Percentiles rank a stretch among this genome's conserved stretches.
Conservation (phyloP, 2,113 vertebrate species). For the Bubo blakistoni region DNA sequence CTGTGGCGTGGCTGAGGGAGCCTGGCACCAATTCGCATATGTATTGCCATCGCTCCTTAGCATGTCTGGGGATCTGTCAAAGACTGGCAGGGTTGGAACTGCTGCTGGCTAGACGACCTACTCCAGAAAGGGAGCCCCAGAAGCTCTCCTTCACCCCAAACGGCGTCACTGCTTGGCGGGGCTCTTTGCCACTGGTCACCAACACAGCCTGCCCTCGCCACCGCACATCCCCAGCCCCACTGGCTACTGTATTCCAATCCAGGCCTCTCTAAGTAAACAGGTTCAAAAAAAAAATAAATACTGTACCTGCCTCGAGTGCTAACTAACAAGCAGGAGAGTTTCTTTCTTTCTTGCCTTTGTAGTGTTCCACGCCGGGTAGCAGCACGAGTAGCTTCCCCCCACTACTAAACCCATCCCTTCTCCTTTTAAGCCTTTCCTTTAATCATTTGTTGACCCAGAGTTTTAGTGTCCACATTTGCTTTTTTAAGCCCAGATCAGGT, state of each 20-base stretch:
- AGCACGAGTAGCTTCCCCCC: background rate
- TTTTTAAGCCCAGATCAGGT: background rate
- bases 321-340: background rate
- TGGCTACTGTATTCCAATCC: background rate
- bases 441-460: conserved; percentile 70
- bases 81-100: background rate
- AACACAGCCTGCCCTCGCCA: background rate
- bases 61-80: background rate
- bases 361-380: background rate
- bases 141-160: background rate
- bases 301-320: background rate
- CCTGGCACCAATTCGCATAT: rapidly evolving
- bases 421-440: conserved; percentile 46
- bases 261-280: background rate
- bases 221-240: background rate
- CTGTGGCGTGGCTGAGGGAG: background rate
- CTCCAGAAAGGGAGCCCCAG: background rate
- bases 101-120: background rate
- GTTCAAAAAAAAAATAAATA: background rate
- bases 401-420: background rate
- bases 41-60: background rate
- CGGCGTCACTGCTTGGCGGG: background rate
- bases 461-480: conserved; percentile 11
- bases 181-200: too few species aligned
- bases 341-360: background rate